Conservation (phyloP, 2,888 invertebrate genomes). For the Ophion ventricosus region DNA sequence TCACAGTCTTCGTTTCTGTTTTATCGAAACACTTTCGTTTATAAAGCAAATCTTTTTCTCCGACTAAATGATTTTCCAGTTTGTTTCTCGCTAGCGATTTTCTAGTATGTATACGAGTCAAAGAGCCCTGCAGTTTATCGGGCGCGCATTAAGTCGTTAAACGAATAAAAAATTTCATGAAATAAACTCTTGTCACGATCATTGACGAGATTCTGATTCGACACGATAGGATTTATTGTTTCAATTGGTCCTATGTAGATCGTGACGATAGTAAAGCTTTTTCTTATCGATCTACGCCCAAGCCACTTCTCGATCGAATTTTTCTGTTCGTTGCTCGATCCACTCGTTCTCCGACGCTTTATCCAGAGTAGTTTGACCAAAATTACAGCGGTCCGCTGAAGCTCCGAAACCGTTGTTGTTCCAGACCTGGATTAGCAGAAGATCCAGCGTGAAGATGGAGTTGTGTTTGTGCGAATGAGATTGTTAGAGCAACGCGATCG, state of each 20-base stretch:
- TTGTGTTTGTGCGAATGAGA: not conserved
- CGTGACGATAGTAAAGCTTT: not conserved
- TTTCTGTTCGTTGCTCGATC: not conserved
- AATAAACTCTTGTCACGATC: constrained; percentile 46
- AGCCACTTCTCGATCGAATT: not conserved
- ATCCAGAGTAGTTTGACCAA: not conserved
- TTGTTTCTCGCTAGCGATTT: not conserved
- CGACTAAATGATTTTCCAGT: not conserved
- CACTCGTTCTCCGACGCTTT: not conserved
- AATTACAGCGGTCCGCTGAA: not conserved
- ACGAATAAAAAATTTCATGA: constrained; percentile 35
- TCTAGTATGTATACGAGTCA: not conserved
- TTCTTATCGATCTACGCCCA: not conserved
- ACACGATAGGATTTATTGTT: not conserved
- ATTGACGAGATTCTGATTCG: constrained; percentile 7
- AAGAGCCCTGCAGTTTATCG: not conserved
- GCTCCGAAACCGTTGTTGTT: not conserved
- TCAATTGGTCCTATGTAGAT: not conserved
- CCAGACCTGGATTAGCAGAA: constrained; percentile 33
- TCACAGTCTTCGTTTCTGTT: constrained; percentile 35
- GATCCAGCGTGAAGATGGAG: constrained; percentile 5
- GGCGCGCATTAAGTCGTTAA: constrained; percentile 35
- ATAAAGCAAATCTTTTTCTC: not conserved
- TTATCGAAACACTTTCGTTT: not conserved
- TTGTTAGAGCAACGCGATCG: not conserved